phyloP scores from a whole-genome alignment of 2,113 vertebrate species.

The Rousettus leschenaultii region DNA sequence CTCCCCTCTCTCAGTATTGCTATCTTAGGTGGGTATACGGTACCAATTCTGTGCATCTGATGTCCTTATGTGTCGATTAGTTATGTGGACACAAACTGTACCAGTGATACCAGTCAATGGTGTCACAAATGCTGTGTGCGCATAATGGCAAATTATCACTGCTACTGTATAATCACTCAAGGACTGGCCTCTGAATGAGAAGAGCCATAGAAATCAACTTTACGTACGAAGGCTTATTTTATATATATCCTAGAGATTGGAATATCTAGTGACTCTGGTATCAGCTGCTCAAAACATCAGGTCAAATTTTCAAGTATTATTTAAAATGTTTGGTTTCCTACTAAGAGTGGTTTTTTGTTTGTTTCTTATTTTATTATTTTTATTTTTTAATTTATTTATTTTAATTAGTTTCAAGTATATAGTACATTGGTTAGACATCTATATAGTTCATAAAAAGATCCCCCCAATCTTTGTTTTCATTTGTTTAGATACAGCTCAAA shows the following conservation, averaged over 20 bases:
- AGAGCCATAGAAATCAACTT: background rate
- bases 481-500: background rate
- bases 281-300: background rate
- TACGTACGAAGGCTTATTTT: background rate
- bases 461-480: background rate
- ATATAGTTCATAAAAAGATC: no score
- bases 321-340: background rate
- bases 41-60: background rate
- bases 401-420: no score
- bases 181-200: background rate
- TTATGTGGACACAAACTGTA: background rate
- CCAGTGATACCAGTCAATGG: background rate
- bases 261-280: background rate
- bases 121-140: background rate
- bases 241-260: background rate
- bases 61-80: background rate
- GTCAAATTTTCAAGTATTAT: background rate
- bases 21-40: background rate
- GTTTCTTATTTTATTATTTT: background rate
- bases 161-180: background rate
- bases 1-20: background rate
- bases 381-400: no score
- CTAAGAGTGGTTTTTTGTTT: background rate
- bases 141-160: background rate
- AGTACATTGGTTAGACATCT: no score